A percentile compares a stretch with the other conserved stretches of the same genome.
Conservation (phyloP, 2,797 vertebrate species). For the Petrocephalus sullivani region DNA sequence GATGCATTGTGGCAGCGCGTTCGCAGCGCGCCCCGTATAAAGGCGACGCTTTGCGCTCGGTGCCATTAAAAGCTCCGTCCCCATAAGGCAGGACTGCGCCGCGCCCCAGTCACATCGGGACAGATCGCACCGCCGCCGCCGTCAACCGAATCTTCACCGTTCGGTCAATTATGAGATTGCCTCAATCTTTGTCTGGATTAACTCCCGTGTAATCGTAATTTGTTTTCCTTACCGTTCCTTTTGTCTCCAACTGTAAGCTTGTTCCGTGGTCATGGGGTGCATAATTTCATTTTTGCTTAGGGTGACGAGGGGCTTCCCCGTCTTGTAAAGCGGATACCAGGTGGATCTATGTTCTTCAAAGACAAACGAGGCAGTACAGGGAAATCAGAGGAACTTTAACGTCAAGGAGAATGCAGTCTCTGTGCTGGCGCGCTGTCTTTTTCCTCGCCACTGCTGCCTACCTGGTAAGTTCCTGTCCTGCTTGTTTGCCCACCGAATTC, state of each 20-base stretch:
- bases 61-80: slow-evolving; percentile 44
- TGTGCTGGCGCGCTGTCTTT: slow-evolving; percentile 83
- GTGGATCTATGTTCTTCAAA: slow-evolving; percentile 91
- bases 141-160: slow-evolving; percentile 44
- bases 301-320: slow-evolving; percentile 71
- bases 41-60: slow-evolving; percentile 51
- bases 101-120: slow-evolving; percentile 42
- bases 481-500: not conserved
- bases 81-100: slow-evolving; percentile 47
- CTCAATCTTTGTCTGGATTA: slow-evolving; percentile 67
- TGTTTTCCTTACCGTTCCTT: slow-evolving; percentile 41
- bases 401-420: slow-evolving; percentile 87
- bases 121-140: slow-evolving; percentile 40
- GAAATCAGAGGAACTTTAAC: slow-evolving; percentile 80
- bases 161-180: slow-evolving; percentile 57
- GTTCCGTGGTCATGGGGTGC: slow-evolving; percentile 78
- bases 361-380: slow-evolving; percentile 70
- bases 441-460: slow-evolving; percentile 79
- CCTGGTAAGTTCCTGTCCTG: slow-evolving; percentile 75
- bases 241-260: slow-evolving; percentile 62
- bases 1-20: slow-evolving; percentile 39
- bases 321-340: slow-evolving; percentile 75
- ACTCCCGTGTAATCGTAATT: slow-evolving; percentile 57
- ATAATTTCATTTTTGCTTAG: slow-evolving; percentile 70
- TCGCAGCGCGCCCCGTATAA: slow-evolving; percentile 54